Conservation (phyloP, 2,113 vertebrate species). For the Mormoops blainvillei region DNA sequence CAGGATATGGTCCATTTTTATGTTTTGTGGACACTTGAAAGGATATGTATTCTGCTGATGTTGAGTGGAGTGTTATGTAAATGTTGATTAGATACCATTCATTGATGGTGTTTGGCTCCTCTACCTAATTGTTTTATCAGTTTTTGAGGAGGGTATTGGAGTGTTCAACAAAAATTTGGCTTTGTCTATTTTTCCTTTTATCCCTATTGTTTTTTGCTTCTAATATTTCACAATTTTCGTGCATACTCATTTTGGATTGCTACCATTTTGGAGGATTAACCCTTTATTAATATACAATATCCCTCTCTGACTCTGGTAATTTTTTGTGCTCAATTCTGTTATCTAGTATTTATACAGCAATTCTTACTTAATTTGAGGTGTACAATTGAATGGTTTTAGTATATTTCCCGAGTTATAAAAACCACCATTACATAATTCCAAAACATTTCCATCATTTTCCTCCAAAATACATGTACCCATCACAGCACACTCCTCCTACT, state of each 20-base stretch:
- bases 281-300: background rate
- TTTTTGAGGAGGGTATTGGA: background rate
- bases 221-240: background rate
- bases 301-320: background rate
- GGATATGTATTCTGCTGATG: background rate
- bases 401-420: background rate
- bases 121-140: background rate
- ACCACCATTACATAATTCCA: background rate
- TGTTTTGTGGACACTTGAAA: background rate
- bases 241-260: background rate
- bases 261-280: background rate
- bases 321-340: background rate
- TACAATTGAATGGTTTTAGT: background rate
- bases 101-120: background rate
- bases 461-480: background rate
- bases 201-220: background rate
- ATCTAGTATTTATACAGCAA: background rate
- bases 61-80: background rate
- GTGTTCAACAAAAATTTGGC: background rate
- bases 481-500: background rate
- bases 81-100: background rate
- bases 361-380: background rate
- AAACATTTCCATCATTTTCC: background rate
- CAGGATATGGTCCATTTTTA: background rate
- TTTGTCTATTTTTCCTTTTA: background rate